Evolutionary conservation across 2,113 vertebrate genomes (phyloP).

Genomic region (Meleagris gallopavo): DNA sequence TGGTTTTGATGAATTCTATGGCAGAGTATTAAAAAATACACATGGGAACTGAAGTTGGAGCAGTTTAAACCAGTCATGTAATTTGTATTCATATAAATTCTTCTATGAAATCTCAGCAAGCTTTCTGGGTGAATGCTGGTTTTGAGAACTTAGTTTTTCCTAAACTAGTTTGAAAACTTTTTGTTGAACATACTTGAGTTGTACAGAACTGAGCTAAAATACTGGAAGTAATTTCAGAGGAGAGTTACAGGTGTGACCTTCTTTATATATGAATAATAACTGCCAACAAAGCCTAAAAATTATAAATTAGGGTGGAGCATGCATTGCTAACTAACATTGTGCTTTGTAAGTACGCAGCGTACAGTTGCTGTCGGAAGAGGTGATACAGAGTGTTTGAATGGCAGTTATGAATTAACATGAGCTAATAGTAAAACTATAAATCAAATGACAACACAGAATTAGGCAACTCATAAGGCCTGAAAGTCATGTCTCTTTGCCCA

Average conservation of each 20-base stretch:
- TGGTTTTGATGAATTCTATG: background rate
- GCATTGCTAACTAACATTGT: background rate
- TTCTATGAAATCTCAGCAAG: background rate
- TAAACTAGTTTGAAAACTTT: background rate
- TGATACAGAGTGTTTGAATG: background rate
- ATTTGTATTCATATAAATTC: background rate
- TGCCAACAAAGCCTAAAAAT: background rate
- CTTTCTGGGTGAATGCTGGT: background rate
- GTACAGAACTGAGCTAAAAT: background rate
- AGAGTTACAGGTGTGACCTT: background rate
- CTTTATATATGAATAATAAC: background rate
- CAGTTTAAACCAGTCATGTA: background rate
- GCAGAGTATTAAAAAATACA: rapidly evolving
- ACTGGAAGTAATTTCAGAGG: background rate
- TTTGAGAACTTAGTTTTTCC: rapidly evolving
- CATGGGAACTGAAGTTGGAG: background rate
- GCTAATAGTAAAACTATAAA: background rate
- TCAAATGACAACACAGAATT: background rate
- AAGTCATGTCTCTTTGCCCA: background rate
- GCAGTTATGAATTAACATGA: background rate
- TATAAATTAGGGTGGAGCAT: rapidly evolving
- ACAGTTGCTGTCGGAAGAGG: background rate
- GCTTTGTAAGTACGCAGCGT: background rate
- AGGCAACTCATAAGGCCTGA: background rate
- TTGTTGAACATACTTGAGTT: background rate